These are phyloP conservation scores for Rotaria macrura DNA, from an alignment of 2,888 invertebrate genomes.

Conservation along the genomic window DNA sequence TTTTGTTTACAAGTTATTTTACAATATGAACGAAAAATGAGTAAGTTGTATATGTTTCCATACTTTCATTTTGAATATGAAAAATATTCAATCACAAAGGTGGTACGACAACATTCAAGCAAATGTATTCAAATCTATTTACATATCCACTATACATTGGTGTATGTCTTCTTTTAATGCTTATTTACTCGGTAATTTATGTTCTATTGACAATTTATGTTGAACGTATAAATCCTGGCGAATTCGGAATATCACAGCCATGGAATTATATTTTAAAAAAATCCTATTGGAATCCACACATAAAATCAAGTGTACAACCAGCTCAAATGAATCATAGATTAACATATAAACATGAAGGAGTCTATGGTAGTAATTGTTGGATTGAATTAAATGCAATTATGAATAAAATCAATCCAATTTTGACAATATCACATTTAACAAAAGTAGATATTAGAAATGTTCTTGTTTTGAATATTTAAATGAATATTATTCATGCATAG, in stretches of 20 bases:
- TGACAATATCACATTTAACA: background rate
- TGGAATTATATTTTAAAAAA: conserved; percentile 44
- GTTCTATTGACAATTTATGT: conserved; percentile 50
- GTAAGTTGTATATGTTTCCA: background rate
- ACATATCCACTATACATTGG: conserved; percentile 26
- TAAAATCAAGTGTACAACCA: background rate
- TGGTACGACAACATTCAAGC: background rate
- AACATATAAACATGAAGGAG: background rate
- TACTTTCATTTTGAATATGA: too few relatives aligned
- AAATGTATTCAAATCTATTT: conserved; percentile 27
- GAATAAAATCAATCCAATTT: background rate
- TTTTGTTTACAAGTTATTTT: conserved; percentile 29
- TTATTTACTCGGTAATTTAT: conserved; percentile 46
- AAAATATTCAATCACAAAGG: background rate
- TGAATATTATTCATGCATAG: background rate
- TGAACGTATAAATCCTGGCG: conserved; percentile 44
- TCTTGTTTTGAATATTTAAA: too few relatives aligned
- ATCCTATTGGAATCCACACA: background rate
- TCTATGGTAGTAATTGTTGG: background rate
- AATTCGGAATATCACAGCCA: conserved; percentile 44
- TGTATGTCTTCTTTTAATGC: conserved; percentile 40
- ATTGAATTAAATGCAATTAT: background rate
- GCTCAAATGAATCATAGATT: background rate
- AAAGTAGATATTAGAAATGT: background rate
- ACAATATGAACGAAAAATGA: conserved; percentile 26